phyloP scores from a whole-genome alignment of 1,140 invertebrate species.

The Drosophila kikkawai region DNA sequence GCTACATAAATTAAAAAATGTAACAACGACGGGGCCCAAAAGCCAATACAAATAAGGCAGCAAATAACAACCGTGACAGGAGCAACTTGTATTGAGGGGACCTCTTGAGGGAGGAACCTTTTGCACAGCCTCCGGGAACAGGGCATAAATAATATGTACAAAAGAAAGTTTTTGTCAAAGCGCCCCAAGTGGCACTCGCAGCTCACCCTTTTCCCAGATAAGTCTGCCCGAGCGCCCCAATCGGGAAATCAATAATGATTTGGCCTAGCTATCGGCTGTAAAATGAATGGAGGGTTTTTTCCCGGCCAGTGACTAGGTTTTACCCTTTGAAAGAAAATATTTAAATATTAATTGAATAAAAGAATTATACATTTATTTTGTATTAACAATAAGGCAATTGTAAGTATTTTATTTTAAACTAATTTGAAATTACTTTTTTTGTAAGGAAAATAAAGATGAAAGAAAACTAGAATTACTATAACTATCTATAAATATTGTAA shows the following conservation, averaged over 20 bases:
- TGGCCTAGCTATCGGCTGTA: slow-evolving; percentile 36
- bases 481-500: too few relatives aligned
- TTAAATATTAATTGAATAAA: not conserved
- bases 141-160: slow-evolving; percentile 73
- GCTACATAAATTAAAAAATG: slow-evolving; percentile 74
- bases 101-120: slow-evolving; percentile 4
- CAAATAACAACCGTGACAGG: slow-evolving; percentile 35
- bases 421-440: not conserved
- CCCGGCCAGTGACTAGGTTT: not conserved
- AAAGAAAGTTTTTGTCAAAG: slow-evolving; percentile 78
- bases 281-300: not conserved
- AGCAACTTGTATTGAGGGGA: slow-evolving; percentile 38
- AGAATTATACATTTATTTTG: not conserved
- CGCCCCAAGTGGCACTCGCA: slow-evolving; percentile 69
- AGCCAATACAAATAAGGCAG: slow-evolving; percentile 51
- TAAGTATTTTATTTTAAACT: not conserved
- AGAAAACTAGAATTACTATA: not conserved
- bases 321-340: slow-evolving; percentile 16
- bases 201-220: slow-evolving; percentile 67
- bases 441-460: not conserved
- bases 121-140: slow-evolving; percentile 23
- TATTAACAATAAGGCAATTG: not conserved
- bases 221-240: slow-evolving; percentile 44
- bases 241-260: slow-evolving; percentile 77
- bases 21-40: slow-evolving; percentile 10